Evolutionary conservation across 2,888 invertebrate species (phyloP).

Genomic region (Suillia variegata): DNA sequence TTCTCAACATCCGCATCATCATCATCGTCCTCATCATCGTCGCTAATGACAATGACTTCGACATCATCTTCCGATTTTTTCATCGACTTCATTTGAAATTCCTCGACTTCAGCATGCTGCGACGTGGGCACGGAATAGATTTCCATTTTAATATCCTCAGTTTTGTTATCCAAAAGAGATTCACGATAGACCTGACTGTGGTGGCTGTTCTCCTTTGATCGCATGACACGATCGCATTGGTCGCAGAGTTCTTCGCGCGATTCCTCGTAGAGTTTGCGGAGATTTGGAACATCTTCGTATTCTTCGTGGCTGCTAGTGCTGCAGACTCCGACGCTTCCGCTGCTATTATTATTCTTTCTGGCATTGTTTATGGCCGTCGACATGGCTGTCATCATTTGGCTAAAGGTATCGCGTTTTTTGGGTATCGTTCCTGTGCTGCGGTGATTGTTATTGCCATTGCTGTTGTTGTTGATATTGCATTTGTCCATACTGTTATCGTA

Average conservation of each 20-base stretch:
- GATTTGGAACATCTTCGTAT: conserved; percentile 17
- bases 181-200: too few relatives aligned
- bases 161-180: not conserved
- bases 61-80: not conserved
- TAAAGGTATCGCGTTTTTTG: conserved; percentile 12
- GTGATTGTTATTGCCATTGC: too few relatives aligned
- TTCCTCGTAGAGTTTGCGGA: conserved; percentile 15
- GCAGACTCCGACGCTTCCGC: not conserved
- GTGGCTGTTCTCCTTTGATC: not conserved
- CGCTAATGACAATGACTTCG: conserved; percentile 21
- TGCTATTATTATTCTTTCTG: too few relatives aligned
- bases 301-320: not conserved
- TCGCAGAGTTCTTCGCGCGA: conserved; percentile 6
- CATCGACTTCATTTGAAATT: conserved; percentile 9
- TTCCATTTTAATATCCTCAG: conserved; percentile 15
- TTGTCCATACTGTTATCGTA: too few relatives aligned
- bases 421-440: conserved; percentile 12
- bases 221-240: not conserved
- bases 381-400: conserved; percentile 5
- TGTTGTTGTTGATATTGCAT: too few relatives aligned
- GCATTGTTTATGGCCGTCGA: too few relatives aligned
- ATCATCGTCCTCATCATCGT: conserved; percentile 17
- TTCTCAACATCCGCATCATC: too few relatives aligned
- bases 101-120: conserved; percentile 13
- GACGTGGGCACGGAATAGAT: conserved; percentile 10